Percentiles rank a stretch among this genome's conserved stretches.
phyloP scores from a whole-genome alignment of 1,140 invertebrate genomes.

The Phocides pigmalion region DNA sequence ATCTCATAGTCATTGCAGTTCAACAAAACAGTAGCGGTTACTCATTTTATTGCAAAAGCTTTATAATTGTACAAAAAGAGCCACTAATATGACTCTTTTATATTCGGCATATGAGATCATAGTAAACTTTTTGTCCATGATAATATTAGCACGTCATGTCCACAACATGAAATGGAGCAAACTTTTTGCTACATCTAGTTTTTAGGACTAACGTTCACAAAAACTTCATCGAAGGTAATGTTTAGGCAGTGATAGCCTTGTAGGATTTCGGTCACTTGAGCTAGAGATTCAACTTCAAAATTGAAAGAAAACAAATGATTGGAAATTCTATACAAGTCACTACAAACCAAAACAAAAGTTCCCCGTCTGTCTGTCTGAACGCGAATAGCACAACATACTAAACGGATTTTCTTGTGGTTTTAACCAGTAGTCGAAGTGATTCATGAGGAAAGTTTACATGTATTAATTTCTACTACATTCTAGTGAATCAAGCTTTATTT shows the following conservation, averaged over 20 bases:
- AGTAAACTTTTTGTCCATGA: conserved; percentile 59
- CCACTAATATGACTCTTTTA: conserved; percentile 35
- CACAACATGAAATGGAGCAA: conserved; percentile 70
- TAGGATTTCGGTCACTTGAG: background rate
- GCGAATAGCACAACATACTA: too few relatives aligned
- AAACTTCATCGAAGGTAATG: conserved; percentile 6
- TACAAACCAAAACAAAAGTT: too few relatives aligned
- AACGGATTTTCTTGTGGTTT: too few relatives aligned
- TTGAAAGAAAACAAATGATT: too few relatives aligned
- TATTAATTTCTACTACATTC: too few relatives aligned
- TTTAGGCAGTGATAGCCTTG: background rate
- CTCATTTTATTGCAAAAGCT: conserved; percentile 19
- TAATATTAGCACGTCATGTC: conserved; percentile 59
- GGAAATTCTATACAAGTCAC: too few relatives aligned
- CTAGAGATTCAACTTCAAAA: too few relatives aligned
- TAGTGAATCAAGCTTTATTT: too few relatives aligned
- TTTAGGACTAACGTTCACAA: conserved; percentile 37
- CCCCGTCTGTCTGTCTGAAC: too few relatives aligned
- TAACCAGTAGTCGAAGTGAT: too few relatives aligned
- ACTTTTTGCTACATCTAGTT: conserved; percentile 48
- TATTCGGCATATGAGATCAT: conserved; percentile 68
- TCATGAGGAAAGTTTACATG: too few relatives aligned
- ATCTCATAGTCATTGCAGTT: too few relatives aligned
- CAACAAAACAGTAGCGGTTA: background rate
- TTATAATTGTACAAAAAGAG: conserved; percentile 44